Conservation (phyloP, 2,797 vertebrate species). For the Potorous gilbertii region DNA sequence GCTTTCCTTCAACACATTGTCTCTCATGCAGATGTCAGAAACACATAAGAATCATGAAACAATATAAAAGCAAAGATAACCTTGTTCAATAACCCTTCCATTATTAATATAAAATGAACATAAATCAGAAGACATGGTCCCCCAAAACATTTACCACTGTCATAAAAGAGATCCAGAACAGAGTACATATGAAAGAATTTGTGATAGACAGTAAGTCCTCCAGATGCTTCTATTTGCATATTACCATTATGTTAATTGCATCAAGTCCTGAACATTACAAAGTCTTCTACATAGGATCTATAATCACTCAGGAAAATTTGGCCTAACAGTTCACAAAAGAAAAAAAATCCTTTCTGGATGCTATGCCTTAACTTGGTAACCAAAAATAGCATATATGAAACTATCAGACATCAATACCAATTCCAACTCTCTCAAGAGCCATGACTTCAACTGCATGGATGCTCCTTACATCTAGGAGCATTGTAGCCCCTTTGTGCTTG, state of each 20-base stretch:
- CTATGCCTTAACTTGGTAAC: not conserved
- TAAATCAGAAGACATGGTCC: not conserved
- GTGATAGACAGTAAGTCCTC: not conserved
- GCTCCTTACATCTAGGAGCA: not conserved
- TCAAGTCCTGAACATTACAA: not conserved
- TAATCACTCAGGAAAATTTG: not conserved
- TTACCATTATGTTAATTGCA: not conserved
- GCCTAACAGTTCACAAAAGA: not conserved
- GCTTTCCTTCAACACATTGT: not conserved
- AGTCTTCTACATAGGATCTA: not conserved
- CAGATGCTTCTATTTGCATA: not conserved
- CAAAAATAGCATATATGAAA: not conserved
- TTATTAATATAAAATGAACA: not conserved
- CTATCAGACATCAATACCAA: not conserved
- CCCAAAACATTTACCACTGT: not conserved
- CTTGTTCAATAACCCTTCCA: not conserved
- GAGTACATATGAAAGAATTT: not conserved
- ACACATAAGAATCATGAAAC: not conserved
- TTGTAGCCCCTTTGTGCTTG: not conserved
- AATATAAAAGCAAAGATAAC: not conserved
- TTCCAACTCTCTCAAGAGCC: not conserved
- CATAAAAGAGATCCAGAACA: not conserved
- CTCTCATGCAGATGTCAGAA: not conserved
- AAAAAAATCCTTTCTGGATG: not conserved
- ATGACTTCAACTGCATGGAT: not conserved